phyloP scores from a whole-genome alignment of 92 coral and sea anemone species.

The Phymanthus crucifer region DNA sequence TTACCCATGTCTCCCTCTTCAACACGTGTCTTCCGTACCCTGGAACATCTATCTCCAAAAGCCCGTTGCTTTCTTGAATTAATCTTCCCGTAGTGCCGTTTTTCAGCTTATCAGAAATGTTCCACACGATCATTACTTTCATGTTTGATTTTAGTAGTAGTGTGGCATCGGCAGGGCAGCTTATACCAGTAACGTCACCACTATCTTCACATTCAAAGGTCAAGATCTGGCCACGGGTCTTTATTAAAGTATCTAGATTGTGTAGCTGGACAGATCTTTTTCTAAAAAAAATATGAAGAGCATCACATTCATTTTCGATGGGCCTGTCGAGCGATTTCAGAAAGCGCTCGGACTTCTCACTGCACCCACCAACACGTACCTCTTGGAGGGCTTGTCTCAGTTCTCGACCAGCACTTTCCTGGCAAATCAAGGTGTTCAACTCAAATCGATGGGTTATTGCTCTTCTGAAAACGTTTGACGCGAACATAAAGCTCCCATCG shows the following conservation, averaged over 20 bases:
- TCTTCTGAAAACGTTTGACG: too few relatives aligned
- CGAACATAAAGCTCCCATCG: too few relatives aligned
- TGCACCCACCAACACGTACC: too few relatives aligned
- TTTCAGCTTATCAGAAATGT: neutral
- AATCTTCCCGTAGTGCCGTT: slow-evolving; percentile 11
- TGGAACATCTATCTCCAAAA: too few relatives aligned
- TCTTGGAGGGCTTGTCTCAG: too few relatives aligned
- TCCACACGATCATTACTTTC: slow-evolving; percentile 15
- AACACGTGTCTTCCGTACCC: too few relatives aligned
- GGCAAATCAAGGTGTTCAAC: too few relatives aligned
- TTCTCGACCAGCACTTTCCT: too few relatives aligned
- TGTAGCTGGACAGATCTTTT: slow-evolving; percentile 14
- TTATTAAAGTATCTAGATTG: neutral
- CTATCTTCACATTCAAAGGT: slow-evolving; percentile 14
- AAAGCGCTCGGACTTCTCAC: too few relatives aligned
- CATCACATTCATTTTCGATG: neutral
- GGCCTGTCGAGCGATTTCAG: neutral
- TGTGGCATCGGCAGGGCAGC: slow-evolving; percentile 11
- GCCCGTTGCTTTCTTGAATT: too few relatives aligned
- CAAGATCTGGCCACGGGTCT: neutral
- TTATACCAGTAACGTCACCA: neutral
- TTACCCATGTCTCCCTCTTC: too few relatives aligned
- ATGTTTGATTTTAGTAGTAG: neutral
- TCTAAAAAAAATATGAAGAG: slow-evolving; percentile 34
- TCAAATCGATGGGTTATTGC: too few relatives aligned